Evolutionary conservation across 2,113 vertebrate species (phyloP).

Genomic region (Notechis scutatus): DNA sequence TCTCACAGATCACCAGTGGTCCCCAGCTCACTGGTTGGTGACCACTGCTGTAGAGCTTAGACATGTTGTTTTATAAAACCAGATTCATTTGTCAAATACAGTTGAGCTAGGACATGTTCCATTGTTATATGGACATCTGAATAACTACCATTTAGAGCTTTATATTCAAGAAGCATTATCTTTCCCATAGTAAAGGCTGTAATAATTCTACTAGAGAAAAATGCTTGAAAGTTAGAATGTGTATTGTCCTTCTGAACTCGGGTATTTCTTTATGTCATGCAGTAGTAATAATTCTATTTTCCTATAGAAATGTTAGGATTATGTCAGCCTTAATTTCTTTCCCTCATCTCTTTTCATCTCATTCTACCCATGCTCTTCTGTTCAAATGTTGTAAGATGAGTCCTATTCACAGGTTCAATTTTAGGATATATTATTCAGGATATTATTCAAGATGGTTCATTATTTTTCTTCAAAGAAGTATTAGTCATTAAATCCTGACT

Average conservation of each 20-base stretch:
- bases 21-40: too few species aligned
- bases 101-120: neutral
- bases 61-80: neutral
- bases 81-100: neutral
- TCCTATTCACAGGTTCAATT: neutral
- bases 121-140: neutral
- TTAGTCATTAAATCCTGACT: constrained; percentile 22
- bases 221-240: neutral
- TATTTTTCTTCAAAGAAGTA: constrained; percentile 20
- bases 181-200: neutral
- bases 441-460: neutral
- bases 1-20: too few species aligned
- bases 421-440: neutral
- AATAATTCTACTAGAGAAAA: neutral
- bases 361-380: neutral
- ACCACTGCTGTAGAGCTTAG: neutral
- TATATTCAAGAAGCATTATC: neutral
- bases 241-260: neutral
- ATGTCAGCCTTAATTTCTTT: neutral
- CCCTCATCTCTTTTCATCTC: neutral
- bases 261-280: neutral
- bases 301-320: neutral
- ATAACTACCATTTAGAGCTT: neutral
- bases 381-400: neutral
- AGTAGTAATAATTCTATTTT: neutral